These are phyloP conservation scores for Phoenicopterus ruber DNA, from an alignment of 2,113 vertebrate genomes.

Conservation along the genomic window DNA sequence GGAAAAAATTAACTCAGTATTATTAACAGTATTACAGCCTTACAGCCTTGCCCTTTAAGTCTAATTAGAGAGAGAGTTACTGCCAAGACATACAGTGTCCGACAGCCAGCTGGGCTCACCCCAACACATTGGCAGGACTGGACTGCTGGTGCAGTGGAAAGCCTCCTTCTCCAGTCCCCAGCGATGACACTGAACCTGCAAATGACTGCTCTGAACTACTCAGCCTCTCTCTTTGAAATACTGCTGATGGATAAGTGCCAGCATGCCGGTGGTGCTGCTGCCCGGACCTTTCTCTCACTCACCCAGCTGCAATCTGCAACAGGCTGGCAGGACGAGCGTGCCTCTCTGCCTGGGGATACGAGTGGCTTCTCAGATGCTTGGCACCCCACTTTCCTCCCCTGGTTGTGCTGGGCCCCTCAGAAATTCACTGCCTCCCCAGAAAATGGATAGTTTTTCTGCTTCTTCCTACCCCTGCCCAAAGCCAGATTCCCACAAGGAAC, in stretches of 20 bases:
- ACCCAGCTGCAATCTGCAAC: background rate
- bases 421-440: background rate
- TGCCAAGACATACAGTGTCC: constrained; percentile 39
- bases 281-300: background rate
- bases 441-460: background rate
- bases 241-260: background rate
- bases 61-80: constrained; percentile 36
- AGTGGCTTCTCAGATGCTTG: background rate
- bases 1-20: constrained; percentile 56
- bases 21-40: constrained; percentile 63
- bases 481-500: background rate
- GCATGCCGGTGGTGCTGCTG: background rate
- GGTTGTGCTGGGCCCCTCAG: background rate
- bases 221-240: background rate
- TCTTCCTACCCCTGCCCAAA: background rate
- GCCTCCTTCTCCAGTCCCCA: background rate
- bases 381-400: background rate
- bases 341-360: background rate
- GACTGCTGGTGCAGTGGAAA: background rate
- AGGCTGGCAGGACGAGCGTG: accelerated
- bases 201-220: background rate
- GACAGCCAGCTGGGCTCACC: background rate
- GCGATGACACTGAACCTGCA: accelerated
- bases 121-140: background rate
- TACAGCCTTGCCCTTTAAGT: constrained; percentile 55